phyloP scores from a whole-genome alignment of 2,888 invertebrate species.

The Rhopalosiphum nymphaeae region DNA sequence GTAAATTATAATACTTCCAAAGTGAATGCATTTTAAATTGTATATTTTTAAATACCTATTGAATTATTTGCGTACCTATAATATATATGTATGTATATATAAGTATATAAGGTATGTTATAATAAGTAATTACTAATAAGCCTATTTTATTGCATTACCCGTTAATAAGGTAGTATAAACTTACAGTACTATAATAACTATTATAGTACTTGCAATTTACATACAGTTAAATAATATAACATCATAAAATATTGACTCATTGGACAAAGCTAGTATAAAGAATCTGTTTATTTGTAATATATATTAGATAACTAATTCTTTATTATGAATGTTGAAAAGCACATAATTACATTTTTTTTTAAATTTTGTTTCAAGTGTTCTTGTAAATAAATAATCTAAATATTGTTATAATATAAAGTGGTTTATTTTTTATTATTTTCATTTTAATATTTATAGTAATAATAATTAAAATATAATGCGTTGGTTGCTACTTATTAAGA shows the following conservation, averaged over 20 bases:
- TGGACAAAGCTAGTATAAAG: background rate
- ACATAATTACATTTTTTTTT: background rate
- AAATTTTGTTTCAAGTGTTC: background rate
- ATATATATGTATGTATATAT: background rate
- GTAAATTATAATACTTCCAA: background rate
- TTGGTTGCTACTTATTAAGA: background rate
- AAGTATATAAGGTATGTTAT: background rate
- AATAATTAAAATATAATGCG: background rate
- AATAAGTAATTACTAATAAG: background rate
- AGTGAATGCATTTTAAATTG: background rate
- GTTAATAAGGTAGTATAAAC: background rate
- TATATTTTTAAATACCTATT: background rate
- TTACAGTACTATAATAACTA: background rate
- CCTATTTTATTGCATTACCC: background rate
- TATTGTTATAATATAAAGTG: background rate
- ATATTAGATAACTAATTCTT: background rate
- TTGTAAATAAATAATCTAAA: background rate
- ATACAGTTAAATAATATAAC: background rate
- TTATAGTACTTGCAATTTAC: too few species aligned
- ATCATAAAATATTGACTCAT: constrained; percentile 6
- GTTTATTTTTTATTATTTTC: constrained; percentile 13
- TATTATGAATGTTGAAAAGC: background rate
- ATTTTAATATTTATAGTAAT: background rate
- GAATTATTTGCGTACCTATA: too few species aligned
- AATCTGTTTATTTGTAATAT: background rate